Evolutionary conservation across 2,797 vertebrate genomes (phyloP), one percentile per base, ranked within the genome.

Genomic region (Steatocranus sp.): DNA sequence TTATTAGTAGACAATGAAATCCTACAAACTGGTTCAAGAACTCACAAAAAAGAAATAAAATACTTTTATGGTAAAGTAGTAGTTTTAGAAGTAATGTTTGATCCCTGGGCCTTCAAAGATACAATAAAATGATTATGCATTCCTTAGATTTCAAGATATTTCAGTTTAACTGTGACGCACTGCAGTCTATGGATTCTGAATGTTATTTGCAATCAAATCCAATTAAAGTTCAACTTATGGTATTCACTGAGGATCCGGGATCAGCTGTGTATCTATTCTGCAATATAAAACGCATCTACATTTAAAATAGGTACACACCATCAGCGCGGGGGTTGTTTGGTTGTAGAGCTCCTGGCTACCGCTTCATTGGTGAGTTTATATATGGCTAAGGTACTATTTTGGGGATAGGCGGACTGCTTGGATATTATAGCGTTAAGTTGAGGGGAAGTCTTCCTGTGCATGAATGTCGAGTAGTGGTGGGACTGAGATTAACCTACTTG

Each of bases 301-400:
- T 41, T 46, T 68, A 25, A 51, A 56, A 46, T 4, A 20, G 14
- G 11, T 4, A 12, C 10, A 63, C 34, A 70, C 1, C 18, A 49
- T 20, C 5, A 30, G n/a, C 18, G 34, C 49, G 32, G 34, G 30
- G 41, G 20, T 68, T 48, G 25, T 12, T 48, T 11, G 83, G 12
- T 75, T 75, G 75, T 54, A 79, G 49, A 34, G 70, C 68, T 30
- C 10, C 7, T 73, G 48, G 83, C 68, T 50, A 4, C 86, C 87
- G 61, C 83, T 77, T 86, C 74, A 83, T 86, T 88, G 75, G 80
- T 87, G 84, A 91, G 86, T 90, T 94, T 95, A 95, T 90, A 94
- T 91, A 85, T 91, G 93, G 94, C 84, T 88, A 85, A 75, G 90
- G 79, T 51, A 27, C 95, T 96, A 96, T 96, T 94, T 95, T 88